Conservation (phyloP, 2,113 vertebrate species). For the Dissostichus mawsoni region DNA sequence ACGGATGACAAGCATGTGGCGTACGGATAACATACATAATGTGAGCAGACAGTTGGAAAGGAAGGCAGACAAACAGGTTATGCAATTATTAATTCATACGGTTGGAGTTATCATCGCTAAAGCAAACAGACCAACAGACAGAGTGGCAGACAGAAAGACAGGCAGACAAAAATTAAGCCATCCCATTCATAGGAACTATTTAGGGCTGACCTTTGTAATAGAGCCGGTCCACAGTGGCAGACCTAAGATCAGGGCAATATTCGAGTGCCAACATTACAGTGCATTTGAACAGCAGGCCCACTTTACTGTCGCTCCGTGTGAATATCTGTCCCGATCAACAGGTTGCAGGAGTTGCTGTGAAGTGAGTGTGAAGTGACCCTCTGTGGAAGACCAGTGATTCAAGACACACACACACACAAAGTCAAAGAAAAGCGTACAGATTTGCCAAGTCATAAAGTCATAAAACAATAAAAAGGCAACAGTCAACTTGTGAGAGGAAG, state of each 20-base stretch:
- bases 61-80: slow-evolving; percentile 58
- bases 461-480: slow-evolving; percentile 52
- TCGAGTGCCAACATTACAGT: slow-evolving; percentile 49
- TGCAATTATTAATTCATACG: slow-evolving; percentile 19
- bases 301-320: slow-evolving; percentile 23
- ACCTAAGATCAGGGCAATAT: slow-evolving; percentile 57
- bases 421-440: slow-evolving; percentile 29
- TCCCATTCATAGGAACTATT: slow-evolving; percentile 79
- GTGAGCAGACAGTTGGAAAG: slow-evolving; percentile 24
- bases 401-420: slow-evolving; percentile 5
- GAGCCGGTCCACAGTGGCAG: slow-evolving; percentile 64
- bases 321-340: slow-evolving; percentile 73
- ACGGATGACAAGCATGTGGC: slow-evolving; percentile 37
- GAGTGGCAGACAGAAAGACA: slow-evolving; percentile 32
- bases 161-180: slow-evolving; percentile 48
- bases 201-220: slow-evolving; percentile 83
- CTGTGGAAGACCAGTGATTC: slow-evolving; percentile 33
- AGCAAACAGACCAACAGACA: slow-evolving; percentile 38
- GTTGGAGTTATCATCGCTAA: slow-evolving; percentile 43
- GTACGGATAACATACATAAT: slow-evolving; percentile 3
- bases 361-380: slow-evolving; percentile 46
- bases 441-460: slow-evolving; percentile 54
- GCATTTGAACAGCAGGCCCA: slow-evolving; percentile 51
- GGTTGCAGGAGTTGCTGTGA: slow-evolving; percentile 59
- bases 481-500: slow-evolving; percentile 15